Percentiles rank a stretch among this genome's conserved stretches.
Evolutionary conservation across 1,140 invertebrate species (phyloP).

Genomic region (Ruditapes philippinarum): DNA sequence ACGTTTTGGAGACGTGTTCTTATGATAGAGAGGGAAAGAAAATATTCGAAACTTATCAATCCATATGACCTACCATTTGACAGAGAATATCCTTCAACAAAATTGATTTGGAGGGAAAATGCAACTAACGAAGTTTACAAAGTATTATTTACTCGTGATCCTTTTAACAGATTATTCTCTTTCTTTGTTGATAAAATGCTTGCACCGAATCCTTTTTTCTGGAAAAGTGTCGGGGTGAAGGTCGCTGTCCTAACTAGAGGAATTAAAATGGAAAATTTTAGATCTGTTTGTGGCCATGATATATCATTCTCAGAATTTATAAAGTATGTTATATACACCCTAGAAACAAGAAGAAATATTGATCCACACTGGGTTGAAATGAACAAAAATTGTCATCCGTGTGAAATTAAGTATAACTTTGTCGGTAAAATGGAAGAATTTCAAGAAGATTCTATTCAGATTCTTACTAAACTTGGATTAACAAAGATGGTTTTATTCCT

Average conservation of each 20-base stretch:
- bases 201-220: conserved; percentile 76
- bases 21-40: conserved; percentile 13
- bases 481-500: background rate
- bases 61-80: conserved; percentile 49
- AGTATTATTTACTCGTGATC: conserved; percentile 75
- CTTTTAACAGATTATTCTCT: conserved; percentile 71
- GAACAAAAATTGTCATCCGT: conserved; percentile 52
- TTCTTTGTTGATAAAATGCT: conserved; percentile 78
- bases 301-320: conserved; percentile 67
- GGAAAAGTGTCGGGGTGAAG: conserved; percentile 67
- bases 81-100: background rate
- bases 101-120: background rate
- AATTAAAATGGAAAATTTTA: background rate
- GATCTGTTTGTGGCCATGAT: conserved; percentile 56
- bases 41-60: conserved; percentile 57
- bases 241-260: conserved; percentile 59
- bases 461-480: conserved; percentile 50
- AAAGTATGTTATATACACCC: conserved; percentile 54
- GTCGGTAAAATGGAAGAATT: conserved; percentile 68
- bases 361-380: conserved; percentile 60
- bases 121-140: background rate
- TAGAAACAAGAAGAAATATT: conserved; percentile 19
- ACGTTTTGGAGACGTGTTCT: conserved; percentile 75
- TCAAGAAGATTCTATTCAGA: conserved; percentile 44
- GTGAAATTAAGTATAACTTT: conserved; percentile 65